Base-by-base conservation (phyloP, 2,797 vertebrate species). In the Muscicapa comitata region DNA sequence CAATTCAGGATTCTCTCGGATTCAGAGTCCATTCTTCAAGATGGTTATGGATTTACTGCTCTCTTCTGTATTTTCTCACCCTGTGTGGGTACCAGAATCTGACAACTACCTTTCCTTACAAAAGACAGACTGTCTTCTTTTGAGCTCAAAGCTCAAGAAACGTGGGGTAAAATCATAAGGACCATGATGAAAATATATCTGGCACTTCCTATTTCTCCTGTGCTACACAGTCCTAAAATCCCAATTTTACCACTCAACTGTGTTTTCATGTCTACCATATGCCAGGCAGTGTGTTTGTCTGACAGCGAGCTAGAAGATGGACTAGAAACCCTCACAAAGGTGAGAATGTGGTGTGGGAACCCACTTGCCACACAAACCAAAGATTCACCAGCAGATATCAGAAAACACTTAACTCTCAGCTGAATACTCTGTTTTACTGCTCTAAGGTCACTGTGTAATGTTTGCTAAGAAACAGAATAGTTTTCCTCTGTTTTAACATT, bases 41-140 rank as follows among this genome's bases (percentile, higher is more conserved):
- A 42, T 42, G 11, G 13, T 40, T 31, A 55, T 10, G 16, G 16
- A 40, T 18, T 66, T 35, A 62, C 4, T 7, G 1, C 7, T 78
- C 29, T 37, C n/a, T 55, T 65, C 19, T 26, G 1, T 43, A 23
- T 40, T 84, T 93, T 38, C 29, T 11, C 3, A 3, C 10, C 20
- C 20, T 8, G 0, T 42, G 11, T 75, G 38, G 25, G 19, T 67
- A 37, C 2, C 1, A 48, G 6, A 68, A 45, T 40, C 17, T 67
- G 4, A 6, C 50, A 67, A 17, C 17, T 12, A n/a, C 7, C 7
- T 4, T 68, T 68, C 12, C 13, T 65, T 24, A 9, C 7, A 42
- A 31, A 40, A 10, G 51, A n/a, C 20, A 48, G 11, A 42, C 67
- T 50, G 3, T 40, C 47, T 29, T 59, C 17, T 62, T 79, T 37